Evolutionary conservation across 1,140 invertebrate genomes (phyloP), one percentile per base, ranked within the genome.

Genomic region (Asobara japonica): DNA sequence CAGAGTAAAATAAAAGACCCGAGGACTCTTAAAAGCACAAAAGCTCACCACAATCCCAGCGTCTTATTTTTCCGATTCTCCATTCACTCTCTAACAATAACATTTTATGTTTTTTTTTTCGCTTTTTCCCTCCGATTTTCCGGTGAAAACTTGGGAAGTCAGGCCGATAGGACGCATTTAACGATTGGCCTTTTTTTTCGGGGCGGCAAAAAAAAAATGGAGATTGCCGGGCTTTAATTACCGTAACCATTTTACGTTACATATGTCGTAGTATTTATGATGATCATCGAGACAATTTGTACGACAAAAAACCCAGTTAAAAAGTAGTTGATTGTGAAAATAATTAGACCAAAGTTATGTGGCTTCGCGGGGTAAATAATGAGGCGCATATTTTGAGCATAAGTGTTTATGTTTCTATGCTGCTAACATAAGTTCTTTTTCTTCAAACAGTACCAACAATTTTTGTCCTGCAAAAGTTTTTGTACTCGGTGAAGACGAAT

Each of bases 151-250:
- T 11, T 20, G 18, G 20, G 22, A 56, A 56, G 22, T 10, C 18
- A 7, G 10, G 22, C 41, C 22, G 51, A 56, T 56, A 8, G 22
- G 51, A 16, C 8, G 45, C n/a, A 51, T 51, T 51, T 51, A 20
- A 51, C 45, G 45, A 51, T 16, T 7, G 20, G 16, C 11, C 1
- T 45, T 16, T 45, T 56, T 25, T 27, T 56, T 56, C 7, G 1
- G 8, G 22, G 51, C 10, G 51, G 22, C 16, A 48, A 45, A 56
- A 27, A 38, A 72, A 56, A 60, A 72, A 64, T 36, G 64, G 64
- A 72, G 66, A 72, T 72, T 66, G 64, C 70, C 29, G 36, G 29
- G 41, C 30, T 56, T 64, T 66, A 72, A 72, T 72, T 72, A 72
- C 70, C 64, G 70, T 72, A 18, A 66, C 48, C 29, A 22, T 41